Conservation (phyloP, 2,888 invertebrate genomes). For the Caenorhabditis macrosperma region DNA sequence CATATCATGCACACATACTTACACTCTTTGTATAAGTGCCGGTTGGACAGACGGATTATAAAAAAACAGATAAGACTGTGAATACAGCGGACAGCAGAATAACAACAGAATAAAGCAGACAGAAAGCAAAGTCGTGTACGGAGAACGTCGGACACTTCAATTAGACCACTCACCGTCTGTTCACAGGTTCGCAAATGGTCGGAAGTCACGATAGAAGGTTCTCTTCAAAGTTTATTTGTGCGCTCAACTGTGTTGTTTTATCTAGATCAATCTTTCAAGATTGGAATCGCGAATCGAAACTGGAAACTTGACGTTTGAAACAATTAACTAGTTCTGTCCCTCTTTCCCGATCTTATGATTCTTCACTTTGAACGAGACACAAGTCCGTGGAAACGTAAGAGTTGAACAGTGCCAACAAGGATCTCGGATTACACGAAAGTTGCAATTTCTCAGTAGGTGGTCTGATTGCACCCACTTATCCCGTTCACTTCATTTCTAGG, state of each 20-base stretch:
- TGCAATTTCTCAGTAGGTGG: conserved; percentile 37
- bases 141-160: conserved; percentile 32
- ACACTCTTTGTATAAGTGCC: too few relatives aligned
- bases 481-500: conserved; percentile 13
- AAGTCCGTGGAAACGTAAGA: not conserved
- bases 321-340: conserved; percentile 10
- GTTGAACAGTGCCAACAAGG: conserved; percentile 6
- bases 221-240: conserved; percentile 39
- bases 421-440: conserved; percentile 24
- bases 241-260: conserved; percentile 25
- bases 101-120: not conserved
- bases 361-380: not conserved
- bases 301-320: not conserved
- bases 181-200: conserved; percentile 31
- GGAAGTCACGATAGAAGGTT: conserved; percentile 45
- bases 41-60: too few relatives aligned
- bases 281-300: not conserved
- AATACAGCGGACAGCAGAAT: too few relatives aligned
- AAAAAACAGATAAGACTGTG: too few relatives aligned
- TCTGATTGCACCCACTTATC: conserved; percentile 39
- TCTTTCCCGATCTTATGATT: conserved; percentile 20
- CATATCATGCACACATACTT: conserved; percentile 24
- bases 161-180: conserved; percentile 37
- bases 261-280: conserved; percentile 13
- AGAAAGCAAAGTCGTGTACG: not conserved